Evolutionary conservation across 2,113 vertebrate species (phyloP).

Genomic region (Agelaius phoeniceus): DNA sequence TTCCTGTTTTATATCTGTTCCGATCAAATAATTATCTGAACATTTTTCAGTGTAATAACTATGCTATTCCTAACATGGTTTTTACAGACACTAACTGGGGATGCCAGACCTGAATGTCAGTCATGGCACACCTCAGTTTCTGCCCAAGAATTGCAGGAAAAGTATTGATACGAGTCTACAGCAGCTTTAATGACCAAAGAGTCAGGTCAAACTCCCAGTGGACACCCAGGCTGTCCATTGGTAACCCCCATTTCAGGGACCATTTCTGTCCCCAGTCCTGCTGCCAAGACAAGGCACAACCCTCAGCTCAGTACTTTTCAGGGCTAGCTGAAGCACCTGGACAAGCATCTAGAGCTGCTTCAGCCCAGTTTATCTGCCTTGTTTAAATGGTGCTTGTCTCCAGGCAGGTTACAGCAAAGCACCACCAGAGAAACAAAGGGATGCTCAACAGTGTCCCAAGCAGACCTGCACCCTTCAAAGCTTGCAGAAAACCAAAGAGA

Average conservation of each 20-base stretch:
- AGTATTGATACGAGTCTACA: rapidly evolving
- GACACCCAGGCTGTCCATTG: not conserved
- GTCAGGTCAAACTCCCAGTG: not conserved
- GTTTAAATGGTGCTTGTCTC: not conserved
- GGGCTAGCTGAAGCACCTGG: not conserved
- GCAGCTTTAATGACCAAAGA: not conserved
- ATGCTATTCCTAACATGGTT: not conserved
- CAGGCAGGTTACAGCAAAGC: not conserved
- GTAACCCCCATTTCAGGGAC: not conserved
- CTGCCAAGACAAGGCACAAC: not conserved
- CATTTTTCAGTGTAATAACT: not conserved
- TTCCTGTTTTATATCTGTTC: not conserved
- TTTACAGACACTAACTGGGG: not conserved
- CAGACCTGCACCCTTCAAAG: not conserved
- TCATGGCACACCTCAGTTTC: not conserved
- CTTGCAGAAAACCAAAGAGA: not conserved
- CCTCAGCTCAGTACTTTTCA: not conserved
- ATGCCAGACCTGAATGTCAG: not conserved
- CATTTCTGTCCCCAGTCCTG: not conserved
- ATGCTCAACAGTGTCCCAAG: not conserved
- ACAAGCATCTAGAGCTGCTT: not conserved
- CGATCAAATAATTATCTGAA: not conserved
- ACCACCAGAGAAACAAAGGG: not conserved
- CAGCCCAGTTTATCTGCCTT: not conserved
- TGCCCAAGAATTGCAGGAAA: not conserved